Evolutionary conservation across 1,140 invertebrate species (phyloP).

Genomic region (Drosophila baimaii): DNA sequence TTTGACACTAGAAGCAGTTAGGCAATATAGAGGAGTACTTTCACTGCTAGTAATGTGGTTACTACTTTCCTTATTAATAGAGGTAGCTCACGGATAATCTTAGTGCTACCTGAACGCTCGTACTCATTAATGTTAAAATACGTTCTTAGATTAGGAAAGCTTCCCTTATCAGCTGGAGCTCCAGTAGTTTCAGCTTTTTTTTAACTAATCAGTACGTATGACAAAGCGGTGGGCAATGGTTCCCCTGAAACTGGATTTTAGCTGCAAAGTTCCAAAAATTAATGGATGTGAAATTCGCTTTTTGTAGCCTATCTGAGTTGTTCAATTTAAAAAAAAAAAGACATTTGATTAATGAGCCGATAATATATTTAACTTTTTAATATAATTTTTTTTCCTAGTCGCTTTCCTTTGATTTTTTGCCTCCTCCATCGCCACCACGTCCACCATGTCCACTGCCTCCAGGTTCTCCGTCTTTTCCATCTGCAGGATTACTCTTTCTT

Average conservation of each 20-base stretch:
- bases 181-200: too few relatives aligned
- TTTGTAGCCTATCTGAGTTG: too few relatives aligned
- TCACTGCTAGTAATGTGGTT: not conserved
- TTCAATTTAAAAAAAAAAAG: too few relatives aligned
- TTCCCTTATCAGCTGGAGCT: not conserved
- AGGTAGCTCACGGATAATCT: not conserved
- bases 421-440: constrained; percentile 7
- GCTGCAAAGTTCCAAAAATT: not conserved
- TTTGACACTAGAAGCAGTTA: not conserved
- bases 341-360: not conserved
- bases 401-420: not conserved
- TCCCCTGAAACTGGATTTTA: not conserved
- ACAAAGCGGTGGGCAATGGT: not conserved
- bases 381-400: not conserved
- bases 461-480: constrained; percentile 16
- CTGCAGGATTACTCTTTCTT: not conserved
- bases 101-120: not conserved
- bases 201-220: not conserved
- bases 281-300: not conserved
- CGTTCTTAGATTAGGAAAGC: not conserved
- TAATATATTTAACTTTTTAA: not conserved
- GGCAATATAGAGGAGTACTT: not conserved
- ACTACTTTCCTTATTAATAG: not conserved
- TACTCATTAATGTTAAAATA: not conserved
- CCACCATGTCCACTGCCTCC: not conserved